A percentile compares a stretch with the other conserved stretches of the same genome.
Conservation (phyloP, 2,797 vertebrate genomes). For the Onychomys leucogaster region DNA sequence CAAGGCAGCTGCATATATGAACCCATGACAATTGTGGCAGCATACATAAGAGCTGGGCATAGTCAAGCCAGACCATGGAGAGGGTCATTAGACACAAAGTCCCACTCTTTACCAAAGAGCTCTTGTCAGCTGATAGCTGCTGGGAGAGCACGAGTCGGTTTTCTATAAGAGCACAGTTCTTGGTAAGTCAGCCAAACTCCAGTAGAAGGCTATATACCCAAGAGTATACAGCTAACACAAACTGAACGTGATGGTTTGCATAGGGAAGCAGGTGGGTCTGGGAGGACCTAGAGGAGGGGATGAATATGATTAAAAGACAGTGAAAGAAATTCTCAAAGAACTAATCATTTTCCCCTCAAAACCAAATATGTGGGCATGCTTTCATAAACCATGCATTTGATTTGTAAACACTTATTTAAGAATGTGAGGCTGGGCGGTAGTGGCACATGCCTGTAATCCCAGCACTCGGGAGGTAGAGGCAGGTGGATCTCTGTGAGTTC, state of each 20-base stretch:
- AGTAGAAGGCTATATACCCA: background rate
- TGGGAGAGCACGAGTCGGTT: background rate
- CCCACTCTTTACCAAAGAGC: background rate
- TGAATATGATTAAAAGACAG: background rate
- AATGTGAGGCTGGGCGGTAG: no score
- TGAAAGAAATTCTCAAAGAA: background rate
- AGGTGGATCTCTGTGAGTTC: no score
- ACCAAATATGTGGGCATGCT: background rate
- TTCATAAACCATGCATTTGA: background rate
- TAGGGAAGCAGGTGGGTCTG: background rate
- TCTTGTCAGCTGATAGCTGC: background rate
- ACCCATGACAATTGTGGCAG: background rate
- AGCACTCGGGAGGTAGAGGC: no score
- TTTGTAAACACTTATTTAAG: slow-evolving; percentile 25
- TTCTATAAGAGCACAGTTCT: background rate
- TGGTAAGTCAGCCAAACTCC: background rate
- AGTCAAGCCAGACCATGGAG: background rate
- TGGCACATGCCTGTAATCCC: no score
- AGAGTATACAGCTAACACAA: background rate
- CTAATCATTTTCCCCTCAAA: background rate
- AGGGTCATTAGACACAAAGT: background rate
- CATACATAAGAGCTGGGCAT: background rate
- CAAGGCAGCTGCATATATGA: background rate
- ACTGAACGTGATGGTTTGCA: background rate
- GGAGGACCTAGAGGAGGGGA: background rate